Evolutionary conservation across 2,888 invertebrate genomes (phyloP), one percentile per base, ranked within the genome.

Genomic region (Oxystoma pomonae): DNA sequence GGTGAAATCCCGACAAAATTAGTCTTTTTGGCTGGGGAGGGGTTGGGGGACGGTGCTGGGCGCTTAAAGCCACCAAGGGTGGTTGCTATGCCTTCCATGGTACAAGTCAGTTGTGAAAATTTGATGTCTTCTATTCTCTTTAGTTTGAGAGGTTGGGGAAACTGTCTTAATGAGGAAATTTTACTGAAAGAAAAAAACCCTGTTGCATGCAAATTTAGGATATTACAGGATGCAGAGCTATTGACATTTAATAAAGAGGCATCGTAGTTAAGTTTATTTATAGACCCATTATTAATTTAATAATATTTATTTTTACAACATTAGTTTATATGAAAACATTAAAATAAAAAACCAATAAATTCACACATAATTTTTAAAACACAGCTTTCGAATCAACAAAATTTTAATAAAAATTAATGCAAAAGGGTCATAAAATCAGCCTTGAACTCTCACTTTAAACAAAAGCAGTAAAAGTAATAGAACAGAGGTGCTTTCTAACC

Each of bases 1-100:
- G 79, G 79, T 7, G 79, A 76, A 58, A 78, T 71, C 5, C 77
- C 77, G 1, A 76, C 73, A 63, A 78, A 77, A 64, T 71, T 70
- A 5, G 72, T 69, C 63, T 72, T 69, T 60, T 72, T 72, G 16
- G 53, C 65, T 3, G 75, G 75, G 12, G 75, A 73, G 1, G 69
- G 57, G 1, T 61, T 58, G 18, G 76, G 73, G 20, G 71, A 73
- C 5, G 67, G 71, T 18, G 69, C 70, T 0, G 74, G 64, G 51
- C 71, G 67, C 63, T 71, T 75, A n/a, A 63, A 55, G 16, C 73
- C 73, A 55, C 65, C 67, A 49, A 67, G 64, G 12, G 73, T 74
- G 5, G 73, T 69, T 51, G 76, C 69, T 17, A 74, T 70, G 16
- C 74, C 75, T 62, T 77, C 77, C 77, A 77, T 78, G 60, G 12